phyloP scores from a whole-genome alignment of 2,113 vertebrate species.

The Chloropsis hardwickii region DNA sequence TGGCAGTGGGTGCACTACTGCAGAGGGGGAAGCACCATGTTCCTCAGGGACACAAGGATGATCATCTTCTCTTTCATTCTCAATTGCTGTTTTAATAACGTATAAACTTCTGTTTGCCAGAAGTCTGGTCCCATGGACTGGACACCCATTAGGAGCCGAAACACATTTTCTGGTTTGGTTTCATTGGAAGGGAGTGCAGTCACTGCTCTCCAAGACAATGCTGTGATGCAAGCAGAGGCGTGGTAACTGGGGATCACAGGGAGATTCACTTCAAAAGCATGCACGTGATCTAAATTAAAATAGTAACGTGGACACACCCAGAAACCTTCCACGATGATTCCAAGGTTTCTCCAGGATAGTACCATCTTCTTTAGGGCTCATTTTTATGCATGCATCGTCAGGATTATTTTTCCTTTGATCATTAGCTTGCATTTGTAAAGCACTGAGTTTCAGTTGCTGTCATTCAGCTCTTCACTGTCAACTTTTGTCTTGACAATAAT shows the following conservation, averaged over 20 bases:
- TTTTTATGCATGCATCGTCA: not conserved
- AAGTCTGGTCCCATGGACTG: not conserved
- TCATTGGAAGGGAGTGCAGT: not conserved
- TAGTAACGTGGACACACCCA: not conserved
- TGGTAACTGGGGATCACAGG: not conserved
- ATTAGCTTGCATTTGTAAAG: slow-evolving; percentile 9
- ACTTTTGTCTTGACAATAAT: not conserved
- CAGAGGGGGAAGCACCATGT: not conserved
- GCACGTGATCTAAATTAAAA: slow-evolving; percentile 7
- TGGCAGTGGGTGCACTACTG: not conserved
- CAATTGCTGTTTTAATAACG: not conserved
- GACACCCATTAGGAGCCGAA: not conserved
- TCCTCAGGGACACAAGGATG: not conserved
- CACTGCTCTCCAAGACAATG: not conserved
- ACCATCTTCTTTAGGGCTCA: not conserved
- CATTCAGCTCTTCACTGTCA: not conserved
- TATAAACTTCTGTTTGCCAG: not conserved
- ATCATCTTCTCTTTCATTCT: not conserved
- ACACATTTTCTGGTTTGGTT: not conserved
- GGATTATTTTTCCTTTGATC: slow-evolving; percentile 20
- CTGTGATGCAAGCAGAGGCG: not conserved
- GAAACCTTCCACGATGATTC: not conserved
- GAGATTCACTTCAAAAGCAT: not conserved
- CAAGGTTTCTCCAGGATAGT: not conserved
- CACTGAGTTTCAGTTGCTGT: not conserved